Evolutionary conservation across 2,113 vertebrate genomes (phyloP).

Genomic region (Dascyllus trimaculatus): DNA sequence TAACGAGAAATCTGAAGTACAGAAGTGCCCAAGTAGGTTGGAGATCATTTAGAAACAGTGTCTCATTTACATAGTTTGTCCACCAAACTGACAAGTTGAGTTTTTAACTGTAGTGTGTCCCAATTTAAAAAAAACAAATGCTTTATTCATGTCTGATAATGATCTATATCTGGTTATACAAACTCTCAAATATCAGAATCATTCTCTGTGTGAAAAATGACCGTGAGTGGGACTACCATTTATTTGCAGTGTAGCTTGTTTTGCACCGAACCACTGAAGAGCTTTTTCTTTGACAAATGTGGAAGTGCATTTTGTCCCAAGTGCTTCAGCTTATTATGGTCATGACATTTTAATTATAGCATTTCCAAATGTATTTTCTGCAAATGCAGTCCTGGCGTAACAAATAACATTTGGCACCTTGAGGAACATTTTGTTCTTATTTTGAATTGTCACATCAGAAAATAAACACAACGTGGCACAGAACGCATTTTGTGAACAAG

Average conservation of each 20-base stretch:
- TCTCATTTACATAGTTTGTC: no score
- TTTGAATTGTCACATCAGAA: not conserved
- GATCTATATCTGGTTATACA: not conserved
- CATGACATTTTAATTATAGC: slow-evolving; percentile 48
- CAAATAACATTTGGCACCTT: slow-evolving; percentile 26
- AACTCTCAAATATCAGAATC: not conserved
- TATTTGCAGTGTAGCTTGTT: not conserved
- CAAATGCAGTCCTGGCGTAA: not conserved
- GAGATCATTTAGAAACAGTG: no score
- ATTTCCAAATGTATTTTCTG: slow-evolving; percentile 6
- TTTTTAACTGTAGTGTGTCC: no score
- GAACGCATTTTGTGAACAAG: slow-evolving; percentile 19
- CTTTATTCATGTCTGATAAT: not conserved
- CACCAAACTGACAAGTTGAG: no score
- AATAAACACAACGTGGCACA: slow-evolving; percentile 8
- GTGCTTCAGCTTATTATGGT: slow-evolving; percentile 24
- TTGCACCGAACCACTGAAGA: not conserved
- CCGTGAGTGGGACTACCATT: not conserved
- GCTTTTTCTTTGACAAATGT: slow-evolving; percentile 6
- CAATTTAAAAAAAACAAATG: no score
- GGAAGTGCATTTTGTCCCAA: slow-evolving; percentile 12
- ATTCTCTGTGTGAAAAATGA: not conserved
- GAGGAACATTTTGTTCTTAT: slow-evolving; percentile 14
- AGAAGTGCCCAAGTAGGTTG: no score
- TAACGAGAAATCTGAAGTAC: no score